Evolutionary conservation across 2,888 invertebrate species (phyloP), one percentile per base, ranked within the genome.

Genomic region (Cyclophora albipunctata): DNA sequence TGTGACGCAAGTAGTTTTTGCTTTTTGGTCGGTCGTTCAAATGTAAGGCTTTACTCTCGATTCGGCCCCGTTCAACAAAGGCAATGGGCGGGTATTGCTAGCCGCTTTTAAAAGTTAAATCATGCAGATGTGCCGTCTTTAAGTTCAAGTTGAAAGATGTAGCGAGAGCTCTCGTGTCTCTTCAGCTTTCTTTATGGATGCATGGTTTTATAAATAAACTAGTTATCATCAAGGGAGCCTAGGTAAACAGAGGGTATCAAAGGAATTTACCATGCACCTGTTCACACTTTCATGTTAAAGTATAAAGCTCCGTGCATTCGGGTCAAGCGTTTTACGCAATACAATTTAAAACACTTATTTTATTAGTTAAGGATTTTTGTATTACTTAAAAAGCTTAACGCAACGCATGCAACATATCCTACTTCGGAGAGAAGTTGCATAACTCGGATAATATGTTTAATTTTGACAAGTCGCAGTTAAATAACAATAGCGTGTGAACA

Each of bases 401-500:
- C 33, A 43, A 33, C 34, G 33, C 33, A 34, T 43, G 43, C 34
- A 20, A 43, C 40, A 53, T 52, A 54, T 49, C 44, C 51, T 34
- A 54, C 57, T 75, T 71, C 68, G 51, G 72, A 73, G 67, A 64
- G 55, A 63, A 65, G 57, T 78, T 79, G 75, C 67, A 66, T 73
- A 81, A 81, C 55, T 57, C 58, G 58, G 60, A 59, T 20, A 20
- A 20, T 59, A 66, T 61, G 66, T 67, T 67, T 65, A 69, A 71
- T 75, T 73, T 62, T 66, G 68, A 63, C 60, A 66, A 57, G 53
- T 57, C 57, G 58, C 55, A 65, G 66, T 69, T 64, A 65, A 63
- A 67, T 67, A 71, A 74, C 75, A 76, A 76, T 75, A 68, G 70
- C 78, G 78, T 81, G 79, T 73, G 80, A 82, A 78, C 69, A 68